Conservation (phyloP, 2,113 vertebrate genomes). For the Anser cygnoides region DNA sequence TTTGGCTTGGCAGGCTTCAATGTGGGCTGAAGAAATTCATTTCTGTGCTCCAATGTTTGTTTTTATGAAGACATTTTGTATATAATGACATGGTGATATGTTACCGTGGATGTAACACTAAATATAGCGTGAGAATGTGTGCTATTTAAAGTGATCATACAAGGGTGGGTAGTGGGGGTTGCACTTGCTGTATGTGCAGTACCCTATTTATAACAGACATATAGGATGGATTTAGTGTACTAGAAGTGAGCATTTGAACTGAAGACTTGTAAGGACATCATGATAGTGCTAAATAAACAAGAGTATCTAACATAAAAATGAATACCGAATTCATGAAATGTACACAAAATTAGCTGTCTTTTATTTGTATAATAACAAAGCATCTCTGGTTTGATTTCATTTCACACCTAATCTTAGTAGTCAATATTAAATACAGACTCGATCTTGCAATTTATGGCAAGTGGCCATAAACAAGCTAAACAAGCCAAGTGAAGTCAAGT, state of each 20-base stretch:
- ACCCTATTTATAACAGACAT: conserved; percentile 65
- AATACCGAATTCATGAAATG: neutral
- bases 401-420: neutral
- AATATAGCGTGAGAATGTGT: conserved; percentile 64
- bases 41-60: neutral
- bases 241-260: neutral
- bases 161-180: conserved; percentile 40
- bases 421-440: neutral
- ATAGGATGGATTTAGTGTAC: conserved; percentile 72
- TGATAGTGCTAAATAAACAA: neutral
- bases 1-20: neutral
- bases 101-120: conserved; percentile 60
- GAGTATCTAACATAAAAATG: neutral
- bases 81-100: conserved; percentile 59
- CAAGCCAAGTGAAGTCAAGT: neutral
- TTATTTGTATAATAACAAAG: neutral
- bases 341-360: neutral
- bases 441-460: neutral
- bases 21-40: neutral
- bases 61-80: conserved; percentile 53
- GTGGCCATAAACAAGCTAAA: neutral
- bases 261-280: conserved; percentile 39
- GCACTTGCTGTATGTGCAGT: conserved; percentile 53
- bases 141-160: conserved; percentile 50
- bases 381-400: neutral